These are phyloP conservation scores for Conus canariensis DNA, from an alignment of 2,888 invertebrate genomes.

Conservation along the genomic window DNA sequence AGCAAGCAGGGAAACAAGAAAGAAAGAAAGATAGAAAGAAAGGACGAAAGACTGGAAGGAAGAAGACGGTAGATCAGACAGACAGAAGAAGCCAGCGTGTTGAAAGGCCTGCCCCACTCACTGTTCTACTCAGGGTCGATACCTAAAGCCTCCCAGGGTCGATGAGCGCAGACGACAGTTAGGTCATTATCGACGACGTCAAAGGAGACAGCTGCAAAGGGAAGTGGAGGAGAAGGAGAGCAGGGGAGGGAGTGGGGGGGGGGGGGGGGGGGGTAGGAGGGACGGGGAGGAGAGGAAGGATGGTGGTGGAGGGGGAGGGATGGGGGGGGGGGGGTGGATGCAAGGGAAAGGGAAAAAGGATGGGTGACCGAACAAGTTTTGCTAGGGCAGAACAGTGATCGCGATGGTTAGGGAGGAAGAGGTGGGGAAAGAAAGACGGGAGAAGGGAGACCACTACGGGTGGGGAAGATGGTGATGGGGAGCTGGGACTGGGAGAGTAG, in stretches of 20 bases:
- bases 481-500: too few species aligned
- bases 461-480: too few species aligned
- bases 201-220: background rate
- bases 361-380: too few species aligned
- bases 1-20: background rate
- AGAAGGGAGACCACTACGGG: too few species aligned
- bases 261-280: background rate
- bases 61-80: too few species aligned
- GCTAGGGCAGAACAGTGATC: too few species aligned
- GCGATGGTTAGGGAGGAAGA: background rate
- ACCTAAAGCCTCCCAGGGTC: background rate
- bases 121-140: background rate
- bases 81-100: background rate
- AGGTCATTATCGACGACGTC: background rate
- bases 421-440: background rate
- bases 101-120: background rate
- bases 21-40: background rate
- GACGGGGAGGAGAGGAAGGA: background rate
- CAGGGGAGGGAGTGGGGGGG: too few species aligned
- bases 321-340: background rate
- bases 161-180: background rate
- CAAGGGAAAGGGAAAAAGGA: background rate
- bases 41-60: too few species aligned
- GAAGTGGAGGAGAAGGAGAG: background rate
- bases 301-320: background rate